Conservation (phyloP, 1,140 invertebrate species). For the Phortica variegata region DNA sequence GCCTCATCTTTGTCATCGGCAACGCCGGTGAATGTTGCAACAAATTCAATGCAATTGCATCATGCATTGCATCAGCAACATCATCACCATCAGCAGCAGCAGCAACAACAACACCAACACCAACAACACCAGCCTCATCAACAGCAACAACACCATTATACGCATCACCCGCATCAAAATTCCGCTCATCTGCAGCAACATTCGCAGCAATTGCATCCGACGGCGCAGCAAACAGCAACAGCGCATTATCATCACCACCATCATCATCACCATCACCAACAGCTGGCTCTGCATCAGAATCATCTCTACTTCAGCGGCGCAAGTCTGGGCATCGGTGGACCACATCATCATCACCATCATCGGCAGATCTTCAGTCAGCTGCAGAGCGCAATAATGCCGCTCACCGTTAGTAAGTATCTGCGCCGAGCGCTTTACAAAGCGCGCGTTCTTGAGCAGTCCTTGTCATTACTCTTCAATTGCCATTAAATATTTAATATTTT, state of each 20-base stretch:
- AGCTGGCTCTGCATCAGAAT: conserved; percentile 53
- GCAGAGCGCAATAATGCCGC: conserved; percentile 51
- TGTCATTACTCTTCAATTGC: no score
- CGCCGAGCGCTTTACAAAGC: no score
- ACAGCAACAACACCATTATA: conserved; percentile 23
- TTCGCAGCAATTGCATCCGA: conserved; percentile 9
- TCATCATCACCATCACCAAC: conserved; percentile 51
- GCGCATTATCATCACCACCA: conserved; percentile 46
- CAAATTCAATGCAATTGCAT: conserved; percentile 3
- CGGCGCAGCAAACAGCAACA: conserved; percentile 5
- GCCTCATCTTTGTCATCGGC: conserved; percentile 14
- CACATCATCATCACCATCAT: conserved; percentile 44
- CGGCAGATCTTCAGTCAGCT: conserved; percentile 53
- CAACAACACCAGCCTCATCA: conserved; percentile 25
- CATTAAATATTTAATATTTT: no score
- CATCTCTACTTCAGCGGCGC: conserved; percentile 50
- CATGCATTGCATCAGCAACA: conserved; percentile 27
- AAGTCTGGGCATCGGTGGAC: conserved; percentile 22
- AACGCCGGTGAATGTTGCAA: conserved; percentile 17
- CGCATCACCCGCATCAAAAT: conserved; percentile 12
- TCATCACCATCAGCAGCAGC: conserved; percentile 34
- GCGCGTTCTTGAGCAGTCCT: no score
- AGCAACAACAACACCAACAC: conserved; percentile 30
- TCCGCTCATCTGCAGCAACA: conserved; percentile 22
- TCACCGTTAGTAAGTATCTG: conserved; percentile 56